Base-by-base conservation (phyloP, 2,797 vertebrate genomes). In the Argya squamiceps region DNA sequence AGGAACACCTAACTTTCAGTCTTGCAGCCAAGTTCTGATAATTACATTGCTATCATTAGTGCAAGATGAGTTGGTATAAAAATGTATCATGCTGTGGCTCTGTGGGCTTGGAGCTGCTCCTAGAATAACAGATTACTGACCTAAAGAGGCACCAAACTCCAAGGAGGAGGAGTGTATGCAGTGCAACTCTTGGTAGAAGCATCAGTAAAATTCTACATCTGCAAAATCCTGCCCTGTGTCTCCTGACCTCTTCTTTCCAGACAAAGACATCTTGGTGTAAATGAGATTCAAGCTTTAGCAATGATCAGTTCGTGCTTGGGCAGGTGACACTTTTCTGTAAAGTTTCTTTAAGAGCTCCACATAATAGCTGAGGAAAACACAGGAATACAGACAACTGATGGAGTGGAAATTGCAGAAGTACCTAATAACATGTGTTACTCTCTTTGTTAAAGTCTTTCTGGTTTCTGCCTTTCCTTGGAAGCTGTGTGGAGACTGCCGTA, bases 1-100 rank as follows among this genome's bases (percentile, higher is more conserved):
- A 75, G 32, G 52, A 68, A 6, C 0, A 2, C 17, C n/a, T 18
- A 18, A 71, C 17, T 89, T 88, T 27, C 32, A 34, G 11, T 67
- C 37, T 67, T 52, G 23, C 5, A 76, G 26, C 26, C 22, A n/a
- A 30, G 21, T 70, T 58, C 32, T 34, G 37, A 26, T 55, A 60
- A 60, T 78, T 76, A 12, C 34, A 11, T 55, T 82, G 23, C 47
- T 69, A 3, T 47, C 3, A 2, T 62, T 88, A 91, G 22, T 2
- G 2, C 27, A 39, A 47, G 43, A 18, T 73, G 34, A 77, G 30
- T 29, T 64, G 17, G 12, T 64, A 30, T 75, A 53, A 77, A 85
- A 92, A 44, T 0, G 1, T 80, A 4, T 12, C 0, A 0, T 75
- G n/a, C 41, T 73, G 19, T 89, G 52, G 18, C 29, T 84, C n/a